phyloP scores from a whole-genome alignment of 2,888 invertebrate species.

The Leucophenga montana region DNA sequence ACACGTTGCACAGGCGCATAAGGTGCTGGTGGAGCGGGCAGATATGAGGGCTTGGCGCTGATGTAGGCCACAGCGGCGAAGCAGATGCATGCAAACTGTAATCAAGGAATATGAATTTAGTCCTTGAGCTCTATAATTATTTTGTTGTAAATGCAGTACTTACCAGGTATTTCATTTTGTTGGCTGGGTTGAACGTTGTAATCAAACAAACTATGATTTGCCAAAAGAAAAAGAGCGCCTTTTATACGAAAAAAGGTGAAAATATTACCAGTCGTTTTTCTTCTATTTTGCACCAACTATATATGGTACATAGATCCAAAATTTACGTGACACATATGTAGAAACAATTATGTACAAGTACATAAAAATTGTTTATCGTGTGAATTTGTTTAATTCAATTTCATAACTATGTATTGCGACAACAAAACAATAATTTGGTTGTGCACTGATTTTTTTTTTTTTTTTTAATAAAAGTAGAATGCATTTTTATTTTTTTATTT shows the following conservation, averaged over 20 bases:
- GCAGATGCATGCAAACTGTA: constrained; percentile 51
- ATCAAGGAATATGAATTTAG: constrained; percentile 8
- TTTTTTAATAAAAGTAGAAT: constrained; percentile 10
- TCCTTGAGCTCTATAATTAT: not conserved
- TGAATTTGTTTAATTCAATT: constrained; percentile 4
- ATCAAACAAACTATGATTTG: constrained; percentile 63
- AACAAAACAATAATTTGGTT: not conserved
- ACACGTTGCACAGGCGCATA: not conserved
- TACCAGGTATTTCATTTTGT: constrained; percentile 64
- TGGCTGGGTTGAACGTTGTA: constrained; percentile 52
- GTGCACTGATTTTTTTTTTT: not conserved
- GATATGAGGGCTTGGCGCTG: constrained; percentile 44
- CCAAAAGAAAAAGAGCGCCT: constrained; percentile 24
- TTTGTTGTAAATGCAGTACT: constrained; percentile 37
- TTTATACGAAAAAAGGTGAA: constrained; percentile 51
- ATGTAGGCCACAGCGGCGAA: constrained; percentile 52
- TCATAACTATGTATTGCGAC: constrained; percentile 21
- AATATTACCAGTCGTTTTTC: constrained; percentile 14
- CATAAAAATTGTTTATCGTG: not conserved
- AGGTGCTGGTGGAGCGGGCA: not conserved
- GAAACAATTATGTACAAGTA: constrained; percentile 12
- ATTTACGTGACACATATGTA: constrained; percentile 44
- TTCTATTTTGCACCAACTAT: no score
- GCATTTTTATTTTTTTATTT: constrained; percentile 28
- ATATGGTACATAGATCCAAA: constrained; percentile 9